Base-by-base conservation (phyloP, 1,140 invertebrate species). In the Hylyphantes graminicola region DNA sequence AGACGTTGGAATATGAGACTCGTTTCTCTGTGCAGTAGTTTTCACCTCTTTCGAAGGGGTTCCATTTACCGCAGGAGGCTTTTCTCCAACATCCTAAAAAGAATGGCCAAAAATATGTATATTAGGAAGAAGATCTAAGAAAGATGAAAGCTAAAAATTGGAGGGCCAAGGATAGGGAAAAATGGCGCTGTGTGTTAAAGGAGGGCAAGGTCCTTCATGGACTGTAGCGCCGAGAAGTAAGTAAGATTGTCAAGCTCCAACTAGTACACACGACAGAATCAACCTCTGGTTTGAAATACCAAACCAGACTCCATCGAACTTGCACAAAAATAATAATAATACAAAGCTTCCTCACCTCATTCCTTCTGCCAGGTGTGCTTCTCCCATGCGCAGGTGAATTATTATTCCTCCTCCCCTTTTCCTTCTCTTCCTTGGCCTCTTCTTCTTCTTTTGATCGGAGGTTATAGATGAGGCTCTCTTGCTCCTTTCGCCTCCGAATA, bases 401-500 rank as follows among this genome's bases (percentile, higher is more conserved):
- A 12, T 13, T 81, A 21, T 19, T 21, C 67, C 75, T 83, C 0
- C 19, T 15, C 61, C 50, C 53, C 75, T 35, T 35, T 35, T 35
- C 35, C 65, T 86, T 82, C 59, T 83, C 65, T 21, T 78, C 63
- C 17, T 64, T 77, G n/a, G 64, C 75, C 21, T 77, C 59, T 13
- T 13, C 63, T 75, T 85, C 80, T 57, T 19, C 82, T 74, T 88
- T 87, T n/a, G 89, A 89, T 35, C 89, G 72, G 15, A 90, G 86
- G 79, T 90, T 90, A 84, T 90, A 90, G n/a, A 82, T 86, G 15
- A 86, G 21, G 54, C 68, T 83, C 61, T 90, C 89, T 67, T 90
- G 88, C 85, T 90, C 89, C 73, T 90, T 88, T 84, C 90, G 89
- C 68, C 90, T 88, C 54, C 92, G 89, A 17, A 92, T 87, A 19